Evolutionary conservation across 1,140 invertebrate genomes (phyloP), one percentile per base, ranked within the genome.

Genomic region (Myzus persicae): DNA sequence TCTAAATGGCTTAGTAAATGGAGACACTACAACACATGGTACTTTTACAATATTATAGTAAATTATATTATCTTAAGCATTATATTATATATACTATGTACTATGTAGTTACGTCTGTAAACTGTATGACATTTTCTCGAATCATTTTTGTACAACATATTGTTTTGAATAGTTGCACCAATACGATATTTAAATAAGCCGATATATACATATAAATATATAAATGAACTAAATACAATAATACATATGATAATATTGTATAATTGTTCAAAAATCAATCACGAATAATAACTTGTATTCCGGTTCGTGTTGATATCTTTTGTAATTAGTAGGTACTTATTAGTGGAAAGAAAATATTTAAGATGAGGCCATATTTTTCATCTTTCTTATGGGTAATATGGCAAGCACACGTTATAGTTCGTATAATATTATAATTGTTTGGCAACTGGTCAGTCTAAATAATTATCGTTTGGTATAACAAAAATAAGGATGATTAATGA

Each of bases 1-100:
- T 2, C 11, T 11, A 11, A 59, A 4, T 11, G 26, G 31, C 9
- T 59, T 31, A 9, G 26, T 59, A 31, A 31, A 3, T 59, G 9
- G 54, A 0, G 24, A 31, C 8, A 59, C 54, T 31, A 11, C 9
- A 67, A n/a, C 9, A 67, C 31, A n/a, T 67, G 31, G 31, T 67
- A 67, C 59, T 67, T 67, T 67, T 67, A 67, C 31, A 67, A n/a
- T 67, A 67, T n/a, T n/a, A 67, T 67, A 67, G 59, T 67, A 67
- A 67, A 67, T n/a, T 67, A 67, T 26, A 67, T 67, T 67, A n/a
- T 67, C 2, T 51, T 67, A 67, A 67, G 26, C 31, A 67, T 67
- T n/a, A 31, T 31, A 67, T n/a, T 31, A 11, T 67, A 31, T 67
- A 59, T n/a, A 67, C 31, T n/a, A 59, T 59, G 31, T n/a, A 67